phyloP scores from a whole-genome alignment of 2,797 vertebrate genomes.

The Tapera naevia region DNA sequence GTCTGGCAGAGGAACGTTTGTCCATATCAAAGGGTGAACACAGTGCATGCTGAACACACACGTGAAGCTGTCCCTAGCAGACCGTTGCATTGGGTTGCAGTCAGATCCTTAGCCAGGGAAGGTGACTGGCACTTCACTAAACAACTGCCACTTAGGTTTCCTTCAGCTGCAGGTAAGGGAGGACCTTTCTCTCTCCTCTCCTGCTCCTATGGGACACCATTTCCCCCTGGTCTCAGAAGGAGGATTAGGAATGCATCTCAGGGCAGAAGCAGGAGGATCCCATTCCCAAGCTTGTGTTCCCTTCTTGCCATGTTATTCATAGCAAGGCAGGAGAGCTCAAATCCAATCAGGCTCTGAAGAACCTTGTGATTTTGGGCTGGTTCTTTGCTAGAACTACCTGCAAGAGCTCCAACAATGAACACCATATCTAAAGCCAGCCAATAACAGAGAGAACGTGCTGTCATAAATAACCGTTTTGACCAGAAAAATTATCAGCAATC shows the following conservation, averaged over 20 bases:
- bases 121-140: neutral
- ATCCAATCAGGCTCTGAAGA: neutral
- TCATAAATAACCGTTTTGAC: slow-evolving; percentile 3
- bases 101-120: neutral
- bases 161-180: neutral
- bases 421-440: neutral
- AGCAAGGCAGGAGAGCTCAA: neutral
- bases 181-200: neutral
- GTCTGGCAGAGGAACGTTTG: neutral
- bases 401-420: neutral
- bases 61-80: neutral
- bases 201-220: neutral
- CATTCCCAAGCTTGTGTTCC: neutral
- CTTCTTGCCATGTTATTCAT: neutral
- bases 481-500: neutral
- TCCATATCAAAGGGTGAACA: neutral
- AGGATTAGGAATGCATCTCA: neutral
- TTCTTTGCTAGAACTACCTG: neutral
- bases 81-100: neutral
- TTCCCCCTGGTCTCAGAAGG: neutral
- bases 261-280: neutral
- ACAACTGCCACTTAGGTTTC: neutral
- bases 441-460: accelerated
- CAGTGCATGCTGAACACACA: neutral
- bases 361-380: neutral